phyloP scores from a whole-genome alignment of 2,888 invertebrate species.

The Tanypteryx hageni region DNA sequence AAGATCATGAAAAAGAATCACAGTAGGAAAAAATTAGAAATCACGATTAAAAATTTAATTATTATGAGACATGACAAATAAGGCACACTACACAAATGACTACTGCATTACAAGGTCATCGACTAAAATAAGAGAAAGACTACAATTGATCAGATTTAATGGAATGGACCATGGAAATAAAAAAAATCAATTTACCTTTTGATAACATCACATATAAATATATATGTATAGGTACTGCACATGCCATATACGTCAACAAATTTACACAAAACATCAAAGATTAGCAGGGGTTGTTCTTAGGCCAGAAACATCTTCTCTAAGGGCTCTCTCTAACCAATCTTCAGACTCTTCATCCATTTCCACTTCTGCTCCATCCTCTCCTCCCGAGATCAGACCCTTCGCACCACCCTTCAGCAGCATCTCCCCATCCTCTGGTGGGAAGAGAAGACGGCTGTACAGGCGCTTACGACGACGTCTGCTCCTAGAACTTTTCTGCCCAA shows the following conservation, averaged over 20 bases:
- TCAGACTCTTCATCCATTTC: slow-evolving; percentile 50
- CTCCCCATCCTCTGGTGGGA: slow-evolving; percentile 65
- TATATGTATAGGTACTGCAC: slow-evolving; percentile 45
- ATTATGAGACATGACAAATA: background rate
- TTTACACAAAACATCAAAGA: slow-evolving; percentile 40
- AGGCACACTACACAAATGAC: background rate
- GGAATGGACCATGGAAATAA: slow-evolving; percentile 23
- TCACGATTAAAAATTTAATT: background rate
- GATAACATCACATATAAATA: slow-evolving; percentile 31
- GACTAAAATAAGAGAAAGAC: background rate
- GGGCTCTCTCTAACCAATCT: slow-evolving; percentile 64
- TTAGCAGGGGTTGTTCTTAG: slow-evolving; percentile 33
- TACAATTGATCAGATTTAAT: background rate
- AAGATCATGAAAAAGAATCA: background rate
- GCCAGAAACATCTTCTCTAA: slow-evolving; percentile 52
- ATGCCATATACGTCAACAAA: background rate
- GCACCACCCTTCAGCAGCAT: slow-evolving; percentile 24
- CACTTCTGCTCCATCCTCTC: slow-evolving; percentile 43
- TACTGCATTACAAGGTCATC: background rate
- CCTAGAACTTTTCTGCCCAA: slow-evolving; percentile 31
- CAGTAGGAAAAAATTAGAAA: background rate
- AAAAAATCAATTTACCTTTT: background rate
- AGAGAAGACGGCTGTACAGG: slow-evolving; percentile 61
- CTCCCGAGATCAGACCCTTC: slow-evolving; percentile 29
- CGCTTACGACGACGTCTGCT: slow-evolving; percentile 53